Base-by-base conservation (phyloP, 2,888 invertebrate species). In the Aleiodes alternator region DNA sequence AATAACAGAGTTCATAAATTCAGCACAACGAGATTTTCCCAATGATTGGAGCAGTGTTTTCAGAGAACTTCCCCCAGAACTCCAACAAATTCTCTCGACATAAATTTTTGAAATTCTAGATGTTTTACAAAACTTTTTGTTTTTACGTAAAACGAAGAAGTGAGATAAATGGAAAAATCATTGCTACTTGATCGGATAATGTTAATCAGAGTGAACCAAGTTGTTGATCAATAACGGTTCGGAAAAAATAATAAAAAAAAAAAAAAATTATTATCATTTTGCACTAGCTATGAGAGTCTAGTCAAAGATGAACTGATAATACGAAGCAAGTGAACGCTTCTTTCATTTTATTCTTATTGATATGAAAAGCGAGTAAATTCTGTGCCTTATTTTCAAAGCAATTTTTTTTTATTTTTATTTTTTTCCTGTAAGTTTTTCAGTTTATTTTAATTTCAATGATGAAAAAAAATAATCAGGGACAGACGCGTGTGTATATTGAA, bases 11-110 rank as follows among this genome's bases (percentile, higher is more conserved):
- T 91, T 94, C 72, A 84, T 94, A 61, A 92, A 91, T 84, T 91
- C 91, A 43, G 89, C 92, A 12, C 91, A 92, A 76, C 89, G 90
- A 76, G 92, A 92, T 82, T 93, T 93, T 83, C 88, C 91, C 0
- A 91, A 91, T 50, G 91, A 92, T 80, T 93, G 92, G 84, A 90
- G 90, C 71, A 86, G 85, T 11, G 89, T 91, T 9, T 90, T 91
- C 57, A 84, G 88, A 56, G 86, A 90, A 59, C 81, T 91, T 53
- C 87, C 90, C 48, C 87, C 87, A 51, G 90, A 90, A 76, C 87
- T 89, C 3, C 72, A 69, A 57, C 76, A 76, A 48, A 76, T 68
- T 72, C 59, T 76, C 8, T 72, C 76, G 6, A 16, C 50, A 50
- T 76, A 59, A 75, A 75, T 16, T 3, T 23, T 50, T 12, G 16